Evolutionary conservation across 2,113 vertebrate genomes (phyloP).

Genomic region (Barbus barbus): DNA sequence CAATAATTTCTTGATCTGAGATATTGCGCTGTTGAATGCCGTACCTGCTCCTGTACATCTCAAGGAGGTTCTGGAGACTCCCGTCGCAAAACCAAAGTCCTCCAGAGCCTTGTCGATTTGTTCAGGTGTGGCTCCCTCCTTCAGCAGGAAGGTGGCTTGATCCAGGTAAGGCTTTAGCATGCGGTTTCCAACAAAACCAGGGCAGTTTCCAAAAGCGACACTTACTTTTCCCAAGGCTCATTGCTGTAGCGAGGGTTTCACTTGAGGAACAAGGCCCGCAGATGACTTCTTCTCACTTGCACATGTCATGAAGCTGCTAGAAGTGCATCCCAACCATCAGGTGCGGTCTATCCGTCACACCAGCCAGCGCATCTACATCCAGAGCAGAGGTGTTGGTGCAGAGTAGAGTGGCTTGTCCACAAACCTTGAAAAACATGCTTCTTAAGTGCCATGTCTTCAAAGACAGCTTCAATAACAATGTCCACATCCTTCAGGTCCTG

Average conservation of each 20-base stretch:
- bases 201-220: slow-evolving; percentile 89
- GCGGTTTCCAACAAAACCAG: slow-evolving; percentile 89
- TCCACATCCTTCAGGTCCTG: slow-evolving; percentile 74
- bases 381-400: slow-evolving; percentile 88
- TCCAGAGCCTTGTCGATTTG: slow-evolving; percentile 81
- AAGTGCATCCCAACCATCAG: slow-evolving; percentile 92
- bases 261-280: slow-evolving; percentile 79
- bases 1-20: slow-evolving; percentile 82
- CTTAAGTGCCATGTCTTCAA: slow-evolving; percentile 88
- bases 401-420: slow-evolving; percentile 80
- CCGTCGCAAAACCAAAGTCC: slow-evolving; percentile 89
- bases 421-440: slow-evolving; percentile 80
- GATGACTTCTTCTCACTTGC: too few species aligned
- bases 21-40: slow-evolving; percentile 73
- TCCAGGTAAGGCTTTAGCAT: slow-evolving; percentile 78
- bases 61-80: slow-evolving; percentile 79
- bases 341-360: slow-evolving; percentile 74
- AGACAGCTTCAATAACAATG: slow-evolving; percentile 88
- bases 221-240: slow-evolving; percentile 82
- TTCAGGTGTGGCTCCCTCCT: slow-evolving; percentile 89
- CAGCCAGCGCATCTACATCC: slow-evolving; percentile 84
- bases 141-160: slow-evolving; percentile 83
- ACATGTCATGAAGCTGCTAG: too few species aligned
- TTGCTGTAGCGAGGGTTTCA: slow-evolving; percentile 79
- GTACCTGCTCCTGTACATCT: slow-evolving; percentile 77